Conservation (phyloP, 2,797 vertebrate species). For the Protosalanx chinensis region DNA sequence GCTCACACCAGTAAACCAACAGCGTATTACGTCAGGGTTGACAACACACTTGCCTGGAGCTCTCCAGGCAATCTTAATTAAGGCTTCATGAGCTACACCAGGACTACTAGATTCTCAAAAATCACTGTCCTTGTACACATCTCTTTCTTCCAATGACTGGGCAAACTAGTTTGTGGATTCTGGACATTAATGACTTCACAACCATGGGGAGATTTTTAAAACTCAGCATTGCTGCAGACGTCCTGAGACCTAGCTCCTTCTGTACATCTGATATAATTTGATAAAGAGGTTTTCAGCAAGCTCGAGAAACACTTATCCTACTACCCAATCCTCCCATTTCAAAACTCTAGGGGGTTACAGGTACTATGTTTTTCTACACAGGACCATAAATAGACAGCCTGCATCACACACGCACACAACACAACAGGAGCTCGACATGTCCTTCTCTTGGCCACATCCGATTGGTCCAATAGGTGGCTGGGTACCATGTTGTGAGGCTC, state of each 20-base stretch:
- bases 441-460: not conserved
- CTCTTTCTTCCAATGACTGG: not conserved
- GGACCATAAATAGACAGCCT: constrained; percentile 18
- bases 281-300: not conserved
- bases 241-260: not conserved
- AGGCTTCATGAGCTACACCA: constrained; percentile 61
- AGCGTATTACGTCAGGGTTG: constrained; percentile 18
- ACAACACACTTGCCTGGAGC: constrained; percentile 12
- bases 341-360: not conserved
- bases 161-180: not conserved
- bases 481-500: not conserved
- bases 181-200: not conserved
- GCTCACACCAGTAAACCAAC: constrained; percentile 29
- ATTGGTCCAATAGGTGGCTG: constrained; percentile 28
- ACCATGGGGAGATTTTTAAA: not conserved
- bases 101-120: constrained; percentile 34
- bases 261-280: constrained; percentile 3
- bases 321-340: not conserved
- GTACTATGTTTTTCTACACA: not conserved
- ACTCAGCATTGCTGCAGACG: constrained; percentile 22
- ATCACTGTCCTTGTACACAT: not conserved
- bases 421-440: constrained; percentile 13
- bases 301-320: not conserved
- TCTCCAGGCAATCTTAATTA: constrained; percentile 43
- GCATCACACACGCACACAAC: constrained; percentile 44